phyloP scores from a whole-genome alignment of 2,888 invertebrate species.

The Salticus scenicus region DNA sequence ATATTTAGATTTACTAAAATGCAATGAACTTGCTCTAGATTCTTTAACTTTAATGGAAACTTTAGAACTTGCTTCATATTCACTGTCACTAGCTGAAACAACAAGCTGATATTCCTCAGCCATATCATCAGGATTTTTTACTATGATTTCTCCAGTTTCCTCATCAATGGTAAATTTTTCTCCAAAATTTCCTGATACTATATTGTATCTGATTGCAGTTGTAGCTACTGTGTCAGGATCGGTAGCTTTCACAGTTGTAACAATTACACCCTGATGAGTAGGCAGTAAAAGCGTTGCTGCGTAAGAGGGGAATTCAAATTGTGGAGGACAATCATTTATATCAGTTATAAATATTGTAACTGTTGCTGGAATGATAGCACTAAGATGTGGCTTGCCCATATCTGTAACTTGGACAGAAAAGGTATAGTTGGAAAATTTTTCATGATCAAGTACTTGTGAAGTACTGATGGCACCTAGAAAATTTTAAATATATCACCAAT shows the following conservation, averaged over 20 bases:
- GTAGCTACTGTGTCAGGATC: constrained; percentile 89
- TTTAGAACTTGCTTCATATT: constrained; percentile 84
- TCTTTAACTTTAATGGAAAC: constrained; percentile 83
- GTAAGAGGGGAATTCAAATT: constrained; percentile 83
- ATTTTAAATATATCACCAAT: constrained; percentile 3
- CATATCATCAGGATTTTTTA: constrained; percentile 66
- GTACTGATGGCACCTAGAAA: constrained; percentile 84
- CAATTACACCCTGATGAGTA: constrained; percentile 84
- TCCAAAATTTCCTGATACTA: constrained; percentile 79
- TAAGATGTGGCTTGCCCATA: constrained; percentile 86
- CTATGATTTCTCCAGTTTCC: constrained; percentile 69
- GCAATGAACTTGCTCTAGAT: constrained; percentile 82
- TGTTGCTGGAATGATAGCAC: constrained; percentile 85
- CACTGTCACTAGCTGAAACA: constrained; percentile 75
- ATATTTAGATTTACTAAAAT: constrained; percentile 87
- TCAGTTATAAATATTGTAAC: constrained; percentile 93
- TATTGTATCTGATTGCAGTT: constrained; percentile 82
- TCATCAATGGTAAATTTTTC: constrained; percentile 71
- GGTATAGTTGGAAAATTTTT: constrained; percentile 80
- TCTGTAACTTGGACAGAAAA: constrained; percentile 91
- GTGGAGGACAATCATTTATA: constrained; percentile 89
- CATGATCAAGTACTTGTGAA: constrained; percentile 86
- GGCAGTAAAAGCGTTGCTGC: constrained; percentile 87
- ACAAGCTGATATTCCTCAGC: constrained; percentile 69
- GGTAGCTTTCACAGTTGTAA: constrained; percentile 81